These are phyloP conservation scores for Rattus norvegicus DNA, from an alignment of 2,113 vertebrate genomes.

Conservation along the genomic window DNA sequence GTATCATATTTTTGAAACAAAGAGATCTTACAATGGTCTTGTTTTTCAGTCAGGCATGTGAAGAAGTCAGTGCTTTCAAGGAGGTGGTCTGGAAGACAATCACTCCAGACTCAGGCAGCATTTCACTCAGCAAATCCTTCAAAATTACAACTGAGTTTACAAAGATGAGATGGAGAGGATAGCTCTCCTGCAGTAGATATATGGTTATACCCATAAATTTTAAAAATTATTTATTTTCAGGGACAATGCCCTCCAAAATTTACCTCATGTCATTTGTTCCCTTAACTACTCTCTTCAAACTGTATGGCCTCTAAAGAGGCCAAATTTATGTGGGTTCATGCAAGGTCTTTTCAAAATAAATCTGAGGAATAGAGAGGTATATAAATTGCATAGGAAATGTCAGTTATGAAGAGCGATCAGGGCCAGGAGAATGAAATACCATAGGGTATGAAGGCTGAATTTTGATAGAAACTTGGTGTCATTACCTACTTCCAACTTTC, in stretches of 20 bases:
- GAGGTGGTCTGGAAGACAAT: not conserved
- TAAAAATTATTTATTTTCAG: constrained; percentile 74
- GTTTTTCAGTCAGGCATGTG: constrained; percentile 1
- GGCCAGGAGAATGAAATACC: constrained; percentile 49
- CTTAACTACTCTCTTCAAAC: constrained; percentile 61
- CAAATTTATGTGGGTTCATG: constrained; percentile 73
- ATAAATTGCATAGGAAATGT: constrained; percentile 71
- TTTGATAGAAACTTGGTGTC: constrained; percentile 38
- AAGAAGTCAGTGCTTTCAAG: not conserved
- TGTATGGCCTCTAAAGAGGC: constrained; percentile 59
- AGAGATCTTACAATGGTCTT: not conserved
- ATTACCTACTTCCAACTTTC: constrained; percentile 27
- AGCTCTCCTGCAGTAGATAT: constrained; percentile 44
- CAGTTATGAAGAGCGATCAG: constrained; percentile 59
- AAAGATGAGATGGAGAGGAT: constrained; percentile 32
- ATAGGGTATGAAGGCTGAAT: constrained; percentile 49
- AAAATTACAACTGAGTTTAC: constrained; percentile 41
- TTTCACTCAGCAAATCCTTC: constrained; percentile 3
- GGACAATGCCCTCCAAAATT: constrained; percentile 63
- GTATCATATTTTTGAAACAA: not conserved
- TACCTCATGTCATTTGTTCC: constrained; percentile 71
- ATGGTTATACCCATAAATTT: constrained; percentile 61
- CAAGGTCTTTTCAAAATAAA: constrained; percentile 75
- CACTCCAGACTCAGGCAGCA: not conserved
- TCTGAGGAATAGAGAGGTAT: constrained; percentile 59